Conservation (phyloP, 2,113 vertebrate genomes). For the Bombycilla garrulus region DNA sequence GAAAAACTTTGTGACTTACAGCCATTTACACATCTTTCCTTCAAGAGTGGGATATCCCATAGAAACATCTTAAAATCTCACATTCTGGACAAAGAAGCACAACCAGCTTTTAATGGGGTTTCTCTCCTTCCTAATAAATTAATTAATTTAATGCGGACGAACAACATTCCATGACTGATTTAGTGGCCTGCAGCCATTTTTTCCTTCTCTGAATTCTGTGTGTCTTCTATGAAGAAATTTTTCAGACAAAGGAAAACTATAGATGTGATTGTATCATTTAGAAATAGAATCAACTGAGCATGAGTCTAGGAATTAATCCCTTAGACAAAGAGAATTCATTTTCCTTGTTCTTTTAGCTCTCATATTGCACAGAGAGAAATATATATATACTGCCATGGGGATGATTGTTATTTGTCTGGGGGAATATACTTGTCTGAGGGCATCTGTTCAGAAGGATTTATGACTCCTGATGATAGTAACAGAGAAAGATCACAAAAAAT, state of each 20-base stretch:
- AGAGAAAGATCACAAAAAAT: background rate
- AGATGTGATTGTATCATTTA: background rate
- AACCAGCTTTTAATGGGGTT: background rate
- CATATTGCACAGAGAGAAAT: background rate
- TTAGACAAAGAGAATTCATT: background rate
- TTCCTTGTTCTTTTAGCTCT: background rate
- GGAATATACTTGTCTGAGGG: background rate
- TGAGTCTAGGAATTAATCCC: background rate
- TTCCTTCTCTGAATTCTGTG: background rate
- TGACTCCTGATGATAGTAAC: background rate
- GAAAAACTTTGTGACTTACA: background rate
- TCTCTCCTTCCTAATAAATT: background rate
- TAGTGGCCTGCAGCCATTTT: background rate
- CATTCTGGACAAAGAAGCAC: background rate
- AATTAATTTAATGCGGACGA: background rate
- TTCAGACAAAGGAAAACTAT: background rate
- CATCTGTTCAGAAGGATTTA: background rate
- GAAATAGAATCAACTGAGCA: background rate
- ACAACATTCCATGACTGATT: background rate
- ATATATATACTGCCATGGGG: background rate
- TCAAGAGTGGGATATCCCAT: background rate
- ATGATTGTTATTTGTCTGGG: background rate
- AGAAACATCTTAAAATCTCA: background rate
- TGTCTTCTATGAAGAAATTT: background rate
- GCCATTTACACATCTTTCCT: background rate